Percentiles rank a stretch among this genome's conserved stretches.
These are phyloP conservation scores for Scaptomyza reducta DNA, from an alignment of 2,888 invertebrate genomes.

Conservation along the genomic window DNA sequence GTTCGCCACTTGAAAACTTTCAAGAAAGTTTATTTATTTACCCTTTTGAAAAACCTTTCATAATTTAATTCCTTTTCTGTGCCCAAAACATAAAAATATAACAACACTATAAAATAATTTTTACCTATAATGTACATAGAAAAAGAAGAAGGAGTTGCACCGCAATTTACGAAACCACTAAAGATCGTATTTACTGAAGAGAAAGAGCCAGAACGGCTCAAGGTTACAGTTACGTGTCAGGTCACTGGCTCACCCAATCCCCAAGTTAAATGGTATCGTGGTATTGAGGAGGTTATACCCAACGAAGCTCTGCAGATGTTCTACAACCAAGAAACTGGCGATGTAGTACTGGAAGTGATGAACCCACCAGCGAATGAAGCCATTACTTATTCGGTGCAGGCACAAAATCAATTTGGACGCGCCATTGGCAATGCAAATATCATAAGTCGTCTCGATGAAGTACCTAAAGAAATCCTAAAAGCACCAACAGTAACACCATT, in stretches of 20 bases:
- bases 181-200: conserved; percentile 87
- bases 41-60: conserved; percentile 30
- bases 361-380: conserved; percentile 88
- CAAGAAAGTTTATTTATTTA: conserved; percentile 21
- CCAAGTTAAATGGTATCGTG: conserved; percentile 89
- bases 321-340: conserved; percentile 87
- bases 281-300: conserved; percentile 87
- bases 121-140: conserved; percentile 84
- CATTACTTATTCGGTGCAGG: conserved; percentile 88
- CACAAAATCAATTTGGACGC: conserved; percentile 89
- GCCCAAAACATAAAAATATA: conserved; percentile 28
- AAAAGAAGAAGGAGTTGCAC: conserved; percentile 89
- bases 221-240: conserved; percentile 88
- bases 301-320: conserved; percentile 86
- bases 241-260: conserved; percentile 90
- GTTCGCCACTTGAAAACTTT: conserved; percentile 34
- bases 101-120: conserved; percentile 45
- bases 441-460: conserved; percentile 85
- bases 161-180: conserved; percentile 88
- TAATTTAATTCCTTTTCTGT: conserved; percentile 36
- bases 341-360: conserved; percentile 87
- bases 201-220: conserved; percentile 85
- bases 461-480: conserved; percentile 84
- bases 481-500: conserved; percentile 92
- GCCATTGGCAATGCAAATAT: conserved; percentile 91